phyloP scores from a whole-genome alignment of 2,113 vertebrate species.

The Leucoraja erinaceus region DNA sequence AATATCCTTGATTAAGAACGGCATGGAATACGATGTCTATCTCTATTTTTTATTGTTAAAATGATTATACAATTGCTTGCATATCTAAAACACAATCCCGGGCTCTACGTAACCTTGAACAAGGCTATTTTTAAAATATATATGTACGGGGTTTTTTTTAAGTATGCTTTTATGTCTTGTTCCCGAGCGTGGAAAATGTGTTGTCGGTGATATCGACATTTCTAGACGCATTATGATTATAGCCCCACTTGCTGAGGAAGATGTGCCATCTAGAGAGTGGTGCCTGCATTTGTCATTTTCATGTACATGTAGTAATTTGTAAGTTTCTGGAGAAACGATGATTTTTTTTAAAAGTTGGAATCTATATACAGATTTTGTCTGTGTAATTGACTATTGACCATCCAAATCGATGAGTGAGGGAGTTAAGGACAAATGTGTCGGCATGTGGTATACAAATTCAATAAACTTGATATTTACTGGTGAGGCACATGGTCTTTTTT shows the following conservation, averaged over 20 bases:
- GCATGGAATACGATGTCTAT: background rate
- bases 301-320: background rate
- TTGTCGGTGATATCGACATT: background rate
- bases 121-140: background rate
- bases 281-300: constrained; percentile 7
- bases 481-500: background rate
- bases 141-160: background rate
- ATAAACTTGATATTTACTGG: background rate
- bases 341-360: background rate
- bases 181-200: background rate
- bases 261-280: constrained; percentile 25
- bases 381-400: background rate
- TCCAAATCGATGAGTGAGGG: background rate
- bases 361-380: background rate
- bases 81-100: background rate
- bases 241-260: background rate
- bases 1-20: background rate
- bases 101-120: too few relatives aligned
- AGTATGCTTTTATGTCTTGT: background rate
- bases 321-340: background rate
- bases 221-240: background rate
- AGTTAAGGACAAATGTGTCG: background rate
- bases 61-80: background rate
- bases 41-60: background rate
- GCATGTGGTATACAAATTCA: too few relatives aligned